Conservation (phyloP, 2,888 invertebrate genomes). For the Apamea monoglypha region DNA sequence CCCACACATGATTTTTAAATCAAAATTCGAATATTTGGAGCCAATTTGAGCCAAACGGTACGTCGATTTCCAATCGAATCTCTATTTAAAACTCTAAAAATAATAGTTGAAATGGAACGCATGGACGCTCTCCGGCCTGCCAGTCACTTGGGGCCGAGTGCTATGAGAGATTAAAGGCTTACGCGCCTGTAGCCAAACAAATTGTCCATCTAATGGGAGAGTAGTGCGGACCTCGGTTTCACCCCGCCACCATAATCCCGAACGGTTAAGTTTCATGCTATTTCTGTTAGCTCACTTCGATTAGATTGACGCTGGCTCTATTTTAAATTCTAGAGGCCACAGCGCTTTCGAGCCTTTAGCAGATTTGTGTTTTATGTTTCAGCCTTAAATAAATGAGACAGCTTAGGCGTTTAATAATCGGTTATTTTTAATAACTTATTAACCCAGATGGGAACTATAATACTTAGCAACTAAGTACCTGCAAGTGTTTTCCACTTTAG, state of each 20-base stretch:
- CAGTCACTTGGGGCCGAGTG: constrained; percentile 74
- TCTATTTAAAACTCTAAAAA: constrained; percentile 59
- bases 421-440: background rate
- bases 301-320: constrained; percentile 66
- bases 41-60: constrained; percentile 52
- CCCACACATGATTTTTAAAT: constrained; percentile 5
- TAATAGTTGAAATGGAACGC: constrained; percentile 60
- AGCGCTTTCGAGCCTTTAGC: constrained; percentile 4
- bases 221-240: constrained; percentile 74
- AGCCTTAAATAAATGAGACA: constrained; percentile 16
- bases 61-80: constrained; percentile 51
- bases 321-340: constrained; percentile 42
- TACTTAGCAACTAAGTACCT: background rate
- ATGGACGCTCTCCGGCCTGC: constrained; percentile 54
- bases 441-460: background rate
- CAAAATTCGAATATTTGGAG: constrained; percentile 37
- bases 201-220: constrained; percentile 84
- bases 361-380: background rate
- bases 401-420: background rate
- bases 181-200: constrained; percentile 82
- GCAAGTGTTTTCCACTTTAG: background rate
- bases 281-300: constrained; percentile 71
- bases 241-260: constrained; percentile 73
- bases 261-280: constrained; percentile 71
- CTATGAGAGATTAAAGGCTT: constrained; percentile 83